Conservation (phyloP, 2,888 invertebrate species). For the Herminia tarsipennalis region DNA sequence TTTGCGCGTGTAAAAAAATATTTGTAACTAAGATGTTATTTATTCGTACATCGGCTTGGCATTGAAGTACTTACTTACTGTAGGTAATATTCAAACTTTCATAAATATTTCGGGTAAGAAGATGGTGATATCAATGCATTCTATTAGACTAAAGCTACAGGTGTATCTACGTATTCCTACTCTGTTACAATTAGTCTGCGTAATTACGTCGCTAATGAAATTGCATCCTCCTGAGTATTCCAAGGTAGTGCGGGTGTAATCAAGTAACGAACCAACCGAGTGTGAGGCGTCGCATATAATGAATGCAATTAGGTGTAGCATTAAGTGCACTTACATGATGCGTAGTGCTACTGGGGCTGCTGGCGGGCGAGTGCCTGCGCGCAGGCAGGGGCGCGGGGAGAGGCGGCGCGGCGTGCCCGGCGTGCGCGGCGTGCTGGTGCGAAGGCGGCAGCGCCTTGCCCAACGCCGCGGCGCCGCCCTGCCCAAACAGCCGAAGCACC, state of each 20-base stretch:
- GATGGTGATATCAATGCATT: too few species aligned
- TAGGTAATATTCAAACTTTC: too few species aligned
- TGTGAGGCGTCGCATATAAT: slow-evolving; percentile 13
- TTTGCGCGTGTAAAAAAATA: too few species aligned
- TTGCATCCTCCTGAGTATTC: neutral
- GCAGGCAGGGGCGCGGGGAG: slow-evolving; percentile 79
- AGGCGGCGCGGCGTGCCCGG: slow-evolving; percentile 63
- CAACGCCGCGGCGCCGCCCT: slow-evolving; percentile 79
- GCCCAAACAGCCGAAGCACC: slow-evolving; percentile 88
- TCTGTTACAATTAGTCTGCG: too few species aligned
- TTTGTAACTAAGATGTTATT: too few species aligned
- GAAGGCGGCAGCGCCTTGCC: slow-evolving; percentile 80
- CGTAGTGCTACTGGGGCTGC: slow-evolving; percentile 92
- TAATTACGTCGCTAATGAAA: neutral
- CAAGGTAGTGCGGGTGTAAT: neutral
- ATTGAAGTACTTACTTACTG: too few species aligned
- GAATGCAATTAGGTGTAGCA: slow-evolving; percentile 20
- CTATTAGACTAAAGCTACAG: too few species aligned
- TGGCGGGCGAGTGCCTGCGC: slow-evolving; percentile 87
- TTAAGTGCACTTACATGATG: slow-evolving; percentile 85
- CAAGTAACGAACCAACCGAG: slow-evolving; percentile 1
- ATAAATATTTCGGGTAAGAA: too few species aligned
- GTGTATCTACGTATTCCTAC: too few species aligned
- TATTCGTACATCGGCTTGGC: too few species aligned
- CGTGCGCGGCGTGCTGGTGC: slow-evolving; percentile 61